phyloP scores from a whole-genome alignment of 1,140 invertebrate genomes.

The Drosophila pruinosa region DNA sequence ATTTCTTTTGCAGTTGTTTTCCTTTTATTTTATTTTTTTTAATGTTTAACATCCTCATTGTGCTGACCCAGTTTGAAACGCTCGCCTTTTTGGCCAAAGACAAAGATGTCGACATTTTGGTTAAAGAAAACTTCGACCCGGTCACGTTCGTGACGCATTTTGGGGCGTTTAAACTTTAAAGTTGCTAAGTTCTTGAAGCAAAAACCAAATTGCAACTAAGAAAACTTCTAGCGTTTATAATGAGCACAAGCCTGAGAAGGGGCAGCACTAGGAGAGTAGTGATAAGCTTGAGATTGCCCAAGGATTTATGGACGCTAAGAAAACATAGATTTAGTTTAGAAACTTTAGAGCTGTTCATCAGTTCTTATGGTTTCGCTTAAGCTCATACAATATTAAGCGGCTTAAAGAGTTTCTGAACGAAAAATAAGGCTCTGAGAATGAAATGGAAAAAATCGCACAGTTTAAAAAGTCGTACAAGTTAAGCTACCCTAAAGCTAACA shows the following conservation, averaged over 20 bases:
- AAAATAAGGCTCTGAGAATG: background rate
- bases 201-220: conserved; percentile 40
- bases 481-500: no score
- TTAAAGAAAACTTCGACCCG: conserved; percentile 55
- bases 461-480: background rate
- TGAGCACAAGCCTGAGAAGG: conserved; percentile 9
- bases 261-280: background rate
- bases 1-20: background rate
- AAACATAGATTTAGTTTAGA: conserved; percentile 18
- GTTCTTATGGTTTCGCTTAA: background rate
- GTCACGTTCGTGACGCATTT: conserved; percentile 64
- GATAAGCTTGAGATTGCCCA: conserved; percentile 39
- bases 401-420: background rate
- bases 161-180: conserved; percentile 45
- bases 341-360: conserved; percentile 12
- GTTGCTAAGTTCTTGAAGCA: conserved; percentile 39
- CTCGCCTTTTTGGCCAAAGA: conserved; percentile 20
- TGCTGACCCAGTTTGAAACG: conserved; percentile 61
- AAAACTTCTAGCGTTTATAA: conserved; percentile 45
- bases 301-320: conserved; percentile 17
- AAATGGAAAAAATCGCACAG: background rate
- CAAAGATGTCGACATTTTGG: conserved; percentile 28
- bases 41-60: conserved; percentile 56
- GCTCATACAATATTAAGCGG: conserved; percentile 3
- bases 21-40: conserved; percentile 8